These are phyloP conservation scores for Heliconius eleuchia DNA, from an alignment of 1,140 invertebrate species.

Conservation along the genomic window DNA sequence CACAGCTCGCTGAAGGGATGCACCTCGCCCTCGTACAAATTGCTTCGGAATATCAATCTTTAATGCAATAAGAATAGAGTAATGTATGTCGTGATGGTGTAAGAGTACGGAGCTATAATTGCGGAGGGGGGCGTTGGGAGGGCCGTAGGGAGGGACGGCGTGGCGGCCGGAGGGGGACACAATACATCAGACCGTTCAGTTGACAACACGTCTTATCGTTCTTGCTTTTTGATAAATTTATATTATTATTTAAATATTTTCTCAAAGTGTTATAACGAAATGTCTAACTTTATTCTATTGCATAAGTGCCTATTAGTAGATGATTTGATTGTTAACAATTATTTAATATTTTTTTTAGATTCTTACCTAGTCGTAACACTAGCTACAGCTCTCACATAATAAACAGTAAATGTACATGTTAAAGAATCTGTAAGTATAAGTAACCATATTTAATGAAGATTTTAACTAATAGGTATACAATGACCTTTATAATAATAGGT, in stretches of 20 bases:
- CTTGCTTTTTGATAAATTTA: not conserved
- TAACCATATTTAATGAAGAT: too few species aligned
- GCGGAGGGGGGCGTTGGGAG: constrained; percentile 73
- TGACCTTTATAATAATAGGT: too few species aligned
- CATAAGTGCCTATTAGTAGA: not conserved
- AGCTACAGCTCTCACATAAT: too few species aligned
- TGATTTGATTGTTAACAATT: too few species aligned
- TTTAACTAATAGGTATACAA: too few species aligned
- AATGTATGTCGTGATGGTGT: constrained; percentile 52
- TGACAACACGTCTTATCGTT: constrained; percentile 37
- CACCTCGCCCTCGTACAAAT: constrained; percentile 48
- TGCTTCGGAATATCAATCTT: constrained; percentile 66
- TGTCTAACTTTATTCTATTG: not conserved
- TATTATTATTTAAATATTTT: not conserved
- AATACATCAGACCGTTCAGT: constrained; percentile 54
- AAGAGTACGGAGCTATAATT: constrained; percentile 60
- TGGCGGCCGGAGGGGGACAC: constrained; percentile 67
- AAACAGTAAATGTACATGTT: too few species aligned
- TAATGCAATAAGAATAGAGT: constrained; percentile 65
- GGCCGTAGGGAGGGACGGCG: constrained; percentile 68
- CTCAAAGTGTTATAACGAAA: not conserved
- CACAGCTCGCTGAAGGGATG: constrained; percentile 62
- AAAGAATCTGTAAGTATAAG: too few species aligned
- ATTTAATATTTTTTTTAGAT: too few species aligned
- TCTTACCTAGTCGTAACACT: too few species aligned